Conservation (phyloP, 2,797 vertebrate species). For the Anabas testudineus region DNA sequence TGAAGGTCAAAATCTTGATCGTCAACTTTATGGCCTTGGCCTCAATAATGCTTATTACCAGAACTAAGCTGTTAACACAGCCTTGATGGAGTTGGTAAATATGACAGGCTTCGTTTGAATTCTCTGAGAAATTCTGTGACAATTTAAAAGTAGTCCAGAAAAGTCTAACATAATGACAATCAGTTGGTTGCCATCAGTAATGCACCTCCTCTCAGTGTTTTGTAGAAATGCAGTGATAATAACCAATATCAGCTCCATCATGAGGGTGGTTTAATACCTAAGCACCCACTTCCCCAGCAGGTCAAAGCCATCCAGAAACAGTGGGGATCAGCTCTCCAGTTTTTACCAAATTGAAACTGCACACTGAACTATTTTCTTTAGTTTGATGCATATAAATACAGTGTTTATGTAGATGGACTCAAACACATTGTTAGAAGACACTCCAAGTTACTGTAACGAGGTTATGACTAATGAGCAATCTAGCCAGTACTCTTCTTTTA, state of each 20-base stretch:
- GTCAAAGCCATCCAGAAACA: neutral
- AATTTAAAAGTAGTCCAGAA: too few species aligned
- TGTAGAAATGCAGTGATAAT: slow-evolving; percentile 8
- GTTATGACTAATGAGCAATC: neutral
- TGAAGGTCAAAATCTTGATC: slow-evolving; percentile 50
- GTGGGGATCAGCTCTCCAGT: neutral
- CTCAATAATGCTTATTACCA: slow-evolving; percentile 56
- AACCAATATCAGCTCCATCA: neutral
- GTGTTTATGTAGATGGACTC: neutral
- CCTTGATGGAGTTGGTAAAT: slow-evolving; percentile 22
- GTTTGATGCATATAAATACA: neutral
- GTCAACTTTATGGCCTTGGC: slow-evolving; percentile 31
- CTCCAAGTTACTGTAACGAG: neutral
- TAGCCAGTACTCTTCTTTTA: too few species aligned
- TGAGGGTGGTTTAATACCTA: neutral
- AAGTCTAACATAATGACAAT: slow-evolving; percentile 1
- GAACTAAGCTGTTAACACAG: slow-evolving; percentile 59
- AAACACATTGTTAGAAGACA: too few species aligned
- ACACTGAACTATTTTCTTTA: neutral
- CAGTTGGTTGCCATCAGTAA: slow-evolving; percentile 2
- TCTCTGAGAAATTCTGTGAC: neutral
- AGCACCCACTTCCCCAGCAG: neutral
- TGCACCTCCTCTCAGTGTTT: neutral
- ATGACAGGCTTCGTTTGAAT: neutral
- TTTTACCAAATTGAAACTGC: neutral